Percentiles rank a stretch among this genome's conserved stretches.
phyloP scores from a whole-genome alignment of 2,113 vertebrate genomes.

The Haemorhous mexicanus region DNA sequence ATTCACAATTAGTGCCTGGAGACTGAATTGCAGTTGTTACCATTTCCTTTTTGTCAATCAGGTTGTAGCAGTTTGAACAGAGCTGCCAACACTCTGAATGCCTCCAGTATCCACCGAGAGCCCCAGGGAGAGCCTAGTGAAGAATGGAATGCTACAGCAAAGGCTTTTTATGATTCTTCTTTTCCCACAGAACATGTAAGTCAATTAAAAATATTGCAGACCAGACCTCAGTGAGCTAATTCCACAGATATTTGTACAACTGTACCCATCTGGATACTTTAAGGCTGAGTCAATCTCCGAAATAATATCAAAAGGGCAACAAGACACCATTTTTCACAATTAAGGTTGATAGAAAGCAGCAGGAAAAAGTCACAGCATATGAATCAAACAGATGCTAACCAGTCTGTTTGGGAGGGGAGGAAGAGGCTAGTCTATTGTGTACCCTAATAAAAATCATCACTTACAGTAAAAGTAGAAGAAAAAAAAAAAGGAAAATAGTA shows the following conservation, averaged over 20 bases:
- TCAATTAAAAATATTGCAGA: conserved; percentile 79
- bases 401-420: conserved; percentile 62
- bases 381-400: conserved; percentile 77
- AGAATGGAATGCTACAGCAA: conserved; percentile 77
- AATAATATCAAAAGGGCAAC: conserved; percentile 80
- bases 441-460: conserved; percentile 61
- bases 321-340: conserved; percentile 82
- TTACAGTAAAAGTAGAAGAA: conserved; percentile 31
- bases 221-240: conserved; percentile 77
- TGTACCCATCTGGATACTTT: conserved; percentile 76
- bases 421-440: conserved; percentile 55
- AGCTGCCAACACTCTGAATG: conserved; percentile 72
- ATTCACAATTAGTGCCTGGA: conserved; percentile 63
- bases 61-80: conserved; percentile 70
- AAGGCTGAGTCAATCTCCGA: conserved; percentile 75
- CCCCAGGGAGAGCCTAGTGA: conserved; percentile 70
- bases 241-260: conserved; percentile 76
- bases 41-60: conserved; percentile 78
- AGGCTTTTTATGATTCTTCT: conserved; percentile 78
- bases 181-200: conserved; percentile 84
- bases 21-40: conserved; percentile 68
- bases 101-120: conserved; percentile 61
- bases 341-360: conserved; percentile 84
- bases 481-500: neutral
- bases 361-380: conserved; percentile 79